phyloP scores from a whole-genome alignment of 1,140 invertebrate genomes.

The Leptinotarsa texana region DNA sequence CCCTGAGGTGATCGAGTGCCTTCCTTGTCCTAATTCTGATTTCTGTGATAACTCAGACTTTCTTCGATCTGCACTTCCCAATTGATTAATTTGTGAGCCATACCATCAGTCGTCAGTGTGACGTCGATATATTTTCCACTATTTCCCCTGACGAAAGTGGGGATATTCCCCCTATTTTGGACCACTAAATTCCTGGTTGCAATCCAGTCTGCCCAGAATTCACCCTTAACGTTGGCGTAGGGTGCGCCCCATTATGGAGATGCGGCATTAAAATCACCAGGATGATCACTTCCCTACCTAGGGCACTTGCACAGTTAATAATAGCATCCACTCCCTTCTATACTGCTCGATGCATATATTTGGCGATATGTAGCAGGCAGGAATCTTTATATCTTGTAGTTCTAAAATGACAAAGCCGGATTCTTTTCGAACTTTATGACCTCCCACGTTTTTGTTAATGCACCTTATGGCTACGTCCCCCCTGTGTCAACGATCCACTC shows the following conservation, averaged over 20 bases:
- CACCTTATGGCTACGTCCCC: too few relatives aligned
- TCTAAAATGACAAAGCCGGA: too few relatives aligned
- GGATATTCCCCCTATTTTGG: background rate
- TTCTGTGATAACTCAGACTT: background rate
- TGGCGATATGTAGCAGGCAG: too few relatives aligned
- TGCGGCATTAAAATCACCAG: background rate
- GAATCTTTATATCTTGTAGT: too few relatives aligned
- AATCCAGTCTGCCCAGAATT: background rate
- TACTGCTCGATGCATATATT: too few relatives aligned
- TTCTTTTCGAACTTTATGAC: too few relatives aligned
- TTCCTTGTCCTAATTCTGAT: background rate
- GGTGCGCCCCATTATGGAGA: background rate
- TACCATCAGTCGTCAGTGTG: background rate
- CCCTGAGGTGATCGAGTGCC: background rate
- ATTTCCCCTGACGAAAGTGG: background rate
- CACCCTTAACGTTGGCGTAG: background rate
- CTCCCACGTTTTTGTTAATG: too few relatives aligned
- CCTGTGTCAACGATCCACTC: too few relatives aligned
- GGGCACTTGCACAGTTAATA: background rate
- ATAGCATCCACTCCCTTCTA: background rate
- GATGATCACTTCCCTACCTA: background rate
- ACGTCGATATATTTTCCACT: background rate
- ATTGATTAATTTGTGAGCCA: background rate
- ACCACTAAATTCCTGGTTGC: background rate
- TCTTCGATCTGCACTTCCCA: background rate